Evolutionary conservation across 2,113 vertebrate genomes (phyloP), one percentile per base, ranked within the genome.

Genomic region (Planiliza haematocheilus): DNA sequence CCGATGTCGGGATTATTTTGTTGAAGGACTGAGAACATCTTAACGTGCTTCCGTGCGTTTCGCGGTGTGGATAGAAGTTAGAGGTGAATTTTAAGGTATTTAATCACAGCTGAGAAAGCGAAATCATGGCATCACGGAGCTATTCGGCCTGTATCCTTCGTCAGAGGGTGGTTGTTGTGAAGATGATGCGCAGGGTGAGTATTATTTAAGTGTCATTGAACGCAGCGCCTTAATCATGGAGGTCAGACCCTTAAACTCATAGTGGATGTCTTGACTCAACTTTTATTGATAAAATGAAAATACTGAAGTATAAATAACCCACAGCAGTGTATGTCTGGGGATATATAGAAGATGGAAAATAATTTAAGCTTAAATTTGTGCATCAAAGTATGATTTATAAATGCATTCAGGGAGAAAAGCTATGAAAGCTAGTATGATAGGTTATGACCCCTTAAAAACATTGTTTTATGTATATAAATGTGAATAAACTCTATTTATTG

Each of bases 1-100:
- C 11, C 20, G 16, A 10, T 10, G 2, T 39, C 91, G 92, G 93
- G 86, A 18, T 75, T 93, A 79, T 93, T 94, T 93, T 92, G 78
- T 61, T 67, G 83, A 70, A 18, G 87, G 72, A 76, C 41, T 1
- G 0, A 0, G 0, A 16, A 7, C 7, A 0, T 3, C 4, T 0
- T 7, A 66, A 51, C 69, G 70, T 68, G 49, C 13, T 1, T 42
- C 13, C 7, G 2, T 7, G 9, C 3, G 7, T 0, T 0, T 3
- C 1, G 10, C 10, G 0, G 4, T n/a, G 34, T 14, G 34, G 6
- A 43, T 3, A 4, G 2, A 21, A 52, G 4, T 65, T 12, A 5
- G 12, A 42, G 0, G 5, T 18, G 4, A 30, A 16, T 36, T 64
- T 61, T 18, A 38, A 17, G 3, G 0, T 0, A 10, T 59, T 58